A percentile compares a stretch with the other conserved stretches of the same genome.
Conservation (phyloP, 2,888 invertebrate species). For the Schizaphis graminum region DNA sequence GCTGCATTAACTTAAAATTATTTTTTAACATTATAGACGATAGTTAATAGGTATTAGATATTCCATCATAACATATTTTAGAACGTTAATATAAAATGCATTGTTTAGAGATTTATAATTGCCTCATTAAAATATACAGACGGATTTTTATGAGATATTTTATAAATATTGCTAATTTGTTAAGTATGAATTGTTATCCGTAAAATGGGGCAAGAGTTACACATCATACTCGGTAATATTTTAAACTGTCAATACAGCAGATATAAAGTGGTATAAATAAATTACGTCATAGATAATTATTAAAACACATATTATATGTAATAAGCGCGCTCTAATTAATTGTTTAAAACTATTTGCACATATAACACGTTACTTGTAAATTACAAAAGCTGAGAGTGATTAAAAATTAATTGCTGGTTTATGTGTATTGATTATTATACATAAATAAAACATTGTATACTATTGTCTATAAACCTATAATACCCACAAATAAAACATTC, state of each 20-base stretch:
- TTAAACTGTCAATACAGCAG: background rate
- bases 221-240: background rate
- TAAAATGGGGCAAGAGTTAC: background rate
- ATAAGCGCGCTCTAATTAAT: background rate
- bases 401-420: background rate
- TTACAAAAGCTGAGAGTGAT: background rate
- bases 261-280: background rate
- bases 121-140: background rate
- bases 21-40: background rate
- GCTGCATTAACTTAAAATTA: background rate
- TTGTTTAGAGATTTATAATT: background rate
- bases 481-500: background rate
- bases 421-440: background rate
- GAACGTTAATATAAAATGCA: background rate
- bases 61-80: background rate
- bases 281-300: background rate
- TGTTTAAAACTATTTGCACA: background rate
- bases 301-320: background rate
- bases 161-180: background rate
- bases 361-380: background rate
- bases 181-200: background rate
- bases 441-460: too few relatives aligned
- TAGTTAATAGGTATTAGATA: background rate
- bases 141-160: background rate
- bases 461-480: too few relatives aligned